Percentiles rank a stretch among this genome's conserved stretches.
phyloP scores from a whole-genome alignment of 1,140 invertebrate species.

The Marisa cornuarietis region DNA sequence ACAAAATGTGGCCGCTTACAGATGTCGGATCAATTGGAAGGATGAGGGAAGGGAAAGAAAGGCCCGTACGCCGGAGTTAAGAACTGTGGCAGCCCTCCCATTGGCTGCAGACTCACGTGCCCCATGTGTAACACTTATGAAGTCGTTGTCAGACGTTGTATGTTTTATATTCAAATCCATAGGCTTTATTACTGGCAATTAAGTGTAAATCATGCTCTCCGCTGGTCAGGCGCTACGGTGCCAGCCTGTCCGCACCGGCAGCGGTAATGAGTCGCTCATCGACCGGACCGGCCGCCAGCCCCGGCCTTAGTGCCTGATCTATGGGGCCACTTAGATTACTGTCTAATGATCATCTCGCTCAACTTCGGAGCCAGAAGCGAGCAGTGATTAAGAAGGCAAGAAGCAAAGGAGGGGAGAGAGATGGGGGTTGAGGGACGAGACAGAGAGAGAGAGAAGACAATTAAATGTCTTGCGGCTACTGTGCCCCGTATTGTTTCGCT shows the following conservation, averaged over 20 bases:
- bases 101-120: too few relatives aligned
- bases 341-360: conserved; percentile 11
- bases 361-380: neutral
- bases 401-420: neutral
- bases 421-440: too few relatives aligned
- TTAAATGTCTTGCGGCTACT: conserved; percentile 1
- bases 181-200: conserved; percentile 7
- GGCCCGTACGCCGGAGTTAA: too few relatives aligned
- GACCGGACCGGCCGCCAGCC: neutral
- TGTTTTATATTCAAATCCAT: conserved; percentile 5
- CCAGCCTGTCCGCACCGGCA: neutral
- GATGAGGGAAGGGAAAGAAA: too few relatives aligned
- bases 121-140: neutral
- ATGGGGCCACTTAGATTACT: conserved; percentile 9
- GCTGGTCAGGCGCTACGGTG: neutral
- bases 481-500: too few relatives aligned
- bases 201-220: conserved; percentile 3
- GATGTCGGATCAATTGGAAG: neutral
- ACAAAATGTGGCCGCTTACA: neutral
- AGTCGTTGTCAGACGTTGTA: neutral
- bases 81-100: too few relatives aligned
- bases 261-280: conserved; percentile 3
- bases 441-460: neutral
- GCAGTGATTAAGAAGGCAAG: conserved; percentile 7
- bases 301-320: neutral